Base-by-base conservation (phyloP, 1,140 invertebrate genomes). In the Tribolium castaneum region DNA sequence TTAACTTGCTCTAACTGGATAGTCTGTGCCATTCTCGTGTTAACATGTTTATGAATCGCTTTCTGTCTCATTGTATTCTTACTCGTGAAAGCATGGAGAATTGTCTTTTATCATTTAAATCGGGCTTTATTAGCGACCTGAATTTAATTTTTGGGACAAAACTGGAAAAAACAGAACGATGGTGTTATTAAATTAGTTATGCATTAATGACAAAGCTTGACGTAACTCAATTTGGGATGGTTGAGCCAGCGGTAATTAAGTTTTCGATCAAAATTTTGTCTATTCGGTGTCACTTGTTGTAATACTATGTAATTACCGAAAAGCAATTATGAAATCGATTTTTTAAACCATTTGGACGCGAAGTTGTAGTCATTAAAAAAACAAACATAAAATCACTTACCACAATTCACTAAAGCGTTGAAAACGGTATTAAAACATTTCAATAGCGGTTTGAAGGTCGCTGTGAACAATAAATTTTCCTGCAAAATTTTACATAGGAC, bases 141-240 rank as follows among this genome's bases (percentile, higher is more conserved):
- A 35, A 66, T 66, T 14, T 4, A 12, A 66, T 66, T 66, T 66
- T 66, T n/a, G 9, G 2, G 30, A 19, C 19, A 16, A 66, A 59
- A 35, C 59, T 66, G 59, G 45, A 66, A 66, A 66, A 66, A 35
- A 13, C 1, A 66, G 30, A 13, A 35, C 7, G 7, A 45, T n/a
- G 39, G 39, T 45, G 7, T 35, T 35, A 66, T 66, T 66, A 35
- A 66, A 66, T 66, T 66, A 35, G 59, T 66, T 66, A 13, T 66
- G 59, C n/a, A 35, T 35, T 52, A 13, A 66, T 35, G 30, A 66
- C 59, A 66, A 35, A 66, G 59, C 59, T 13, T 22, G 59, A 12
- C 34, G 30, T 66, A 66, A 66, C 30, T 34, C n/a, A 12, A 66
- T 66, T 66, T 66, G 59, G 19, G 30, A 66, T 35, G 59, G 59